Evolutionary conservation across 1,140 invertebrate genomes (phyloP).

Genomic region (Antheraea pernyi): DNA sequence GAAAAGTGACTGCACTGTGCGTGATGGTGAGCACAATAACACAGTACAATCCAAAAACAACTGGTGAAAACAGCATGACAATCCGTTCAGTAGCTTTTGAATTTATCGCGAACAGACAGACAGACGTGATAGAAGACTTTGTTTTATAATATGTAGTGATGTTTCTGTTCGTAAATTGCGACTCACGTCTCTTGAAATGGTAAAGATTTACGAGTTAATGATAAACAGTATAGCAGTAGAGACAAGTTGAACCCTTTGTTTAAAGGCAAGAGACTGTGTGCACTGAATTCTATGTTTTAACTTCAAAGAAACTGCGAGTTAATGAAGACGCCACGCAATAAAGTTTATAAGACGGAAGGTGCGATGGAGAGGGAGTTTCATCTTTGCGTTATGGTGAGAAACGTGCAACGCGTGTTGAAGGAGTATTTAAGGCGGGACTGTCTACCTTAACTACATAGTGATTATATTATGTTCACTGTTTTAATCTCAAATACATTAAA

Average conservation of each 20-base stretch:
- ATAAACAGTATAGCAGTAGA: constrained; percentile 1
- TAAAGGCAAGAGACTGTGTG: constrained; percentile 17
- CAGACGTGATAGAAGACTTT: too few species aligned
- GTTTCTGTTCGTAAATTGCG: background rate
- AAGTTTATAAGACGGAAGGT: constrained; percentile 38
- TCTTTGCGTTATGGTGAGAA: background rate
- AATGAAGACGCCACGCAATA: constrained; percentile 45
- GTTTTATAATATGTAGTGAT: too few species aligned
- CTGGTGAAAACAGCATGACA: too few species aligned
- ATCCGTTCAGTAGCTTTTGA: too few species aligned
- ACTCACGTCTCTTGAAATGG: too few species aligned
- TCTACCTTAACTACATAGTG: background rate
- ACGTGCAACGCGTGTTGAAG: background rate
- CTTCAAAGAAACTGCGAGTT: constrained; percentile 38
- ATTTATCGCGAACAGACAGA: too few species aligned
- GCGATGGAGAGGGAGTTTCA: constrained; percentile 15
- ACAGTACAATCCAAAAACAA: too few species aligned
- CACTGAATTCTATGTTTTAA: constrained; percentile 18
- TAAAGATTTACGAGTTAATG: background rate
- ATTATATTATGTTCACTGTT: too few species aligned
- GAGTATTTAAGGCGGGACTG: background rate
- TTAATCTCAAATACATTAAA: too few species aligned
- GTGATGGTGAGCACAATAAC: too few species aligned
- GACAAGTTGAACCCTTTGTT: background rate
- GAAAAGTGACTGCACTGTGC: too few species aligned